Conservation (phyloP, 2,797 vertebrate genomes). For the Coendou prehensilis region DNA sequence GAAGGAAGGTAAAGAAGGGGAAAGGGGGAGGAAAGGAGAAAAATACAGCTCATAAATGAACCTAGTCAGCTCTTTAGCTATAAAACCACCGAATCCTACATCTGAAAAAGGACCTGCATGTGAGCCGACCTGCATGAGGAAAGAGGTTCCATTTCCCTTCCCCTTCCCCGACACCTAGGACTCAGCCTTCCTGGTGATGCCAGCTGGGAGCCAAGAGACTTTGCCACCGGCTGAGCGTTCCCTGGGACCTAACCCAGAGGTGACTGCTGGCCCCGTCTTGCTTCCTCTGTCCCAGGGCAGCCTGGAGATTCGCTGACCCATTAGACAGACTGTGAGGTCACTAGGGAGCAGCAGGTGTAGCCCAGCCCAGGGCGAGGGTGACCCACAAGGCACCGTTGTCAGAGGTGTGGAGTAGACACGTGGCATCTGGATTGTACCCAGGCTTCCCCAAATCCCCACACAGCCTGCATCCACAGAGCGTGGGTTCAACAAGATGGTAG, state of each 20-base stretch:
- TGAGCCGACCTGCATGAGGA: background rate
- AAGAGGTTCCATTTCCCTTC: background rate
- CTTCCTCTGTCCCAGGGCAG: background rate
- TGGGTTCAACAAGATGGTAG: background rate
- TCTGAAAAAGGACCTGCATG: background rate
- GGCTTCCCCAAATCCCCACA: background rate
- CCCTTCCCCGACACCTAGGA: background rate
- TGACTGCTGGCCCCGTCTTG: too few relatives aligned
- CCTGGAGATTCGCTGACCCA: background rate
- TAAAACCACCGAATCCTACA: background rate
- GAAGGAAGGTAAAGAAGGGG: background rate
- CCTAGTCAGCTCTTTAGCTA: background rate
- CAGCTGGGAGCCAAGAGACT: background rate
- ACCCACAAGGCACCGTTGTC: too few relatives aligned
- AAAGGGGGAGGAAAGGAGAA: background rate
- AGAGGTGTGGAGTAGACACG: fast-evolving
- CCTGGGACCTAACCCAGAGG: background rate
- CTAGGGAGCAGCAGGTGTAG: too few relatives aligned
- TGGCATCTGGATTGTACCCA: too few relatives aligned
- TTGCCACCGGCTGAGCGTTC: background rate
- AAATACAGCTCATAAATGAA: background rate
- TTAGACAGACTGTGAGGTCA: background rate
- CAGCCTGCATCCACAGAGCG: background rate
- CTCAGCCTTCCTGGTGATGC: background rate
- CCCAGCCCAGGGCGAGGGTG: too few relatives aligned